Conservation (phyloP, 2,888 invertebrate species). For the Tenthredo livida region DNA sequence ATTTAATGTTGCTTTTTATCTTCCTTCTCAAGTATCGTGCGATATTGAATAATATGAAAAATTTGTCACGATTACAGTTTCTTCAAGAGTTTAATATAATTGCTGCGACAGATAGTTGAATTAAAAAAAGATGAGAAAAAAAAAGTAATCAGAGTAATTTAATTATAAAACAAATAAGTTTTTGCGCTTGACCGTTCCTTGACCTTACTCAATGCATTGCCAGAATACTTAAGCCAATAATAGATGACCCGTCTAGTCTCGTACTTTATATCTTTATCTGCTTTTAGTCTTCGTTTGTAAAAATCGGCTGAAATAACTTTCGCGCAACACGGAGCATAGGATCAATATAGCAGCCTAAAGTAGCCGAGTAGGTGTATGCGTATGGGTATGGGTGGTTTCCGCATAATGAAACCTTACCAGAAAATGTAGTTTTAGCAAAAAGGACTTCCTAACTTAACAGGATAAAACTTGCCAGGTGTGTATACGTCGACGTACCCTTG, state of each 20-base stretch:
- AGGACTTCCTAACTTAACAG: constrained; percentile 1
- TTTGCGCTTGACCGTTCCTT: constrained; percentile 42
- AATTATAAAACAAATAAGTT: constrained; percentile 28
- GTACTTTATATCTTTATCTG: background rate
- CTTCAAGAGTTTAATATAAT: constrained; percentile 52
- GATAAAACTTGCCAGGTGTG: constrained; percentile 17
- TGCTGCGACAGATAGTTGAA: background rate
- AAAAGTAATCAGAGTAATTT: background rate
- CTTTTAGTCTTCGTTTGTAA: background rate
- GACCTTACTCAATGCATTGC: constrained; percentile 43
- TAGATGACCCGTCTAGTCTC: background rate
- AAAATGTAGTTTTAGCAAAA: constrained; percentile 26
- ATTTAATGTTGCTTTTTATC: background rate
- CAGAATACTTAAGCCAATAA: constrained; percentile 30
- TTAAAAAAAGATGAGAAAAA: background rate
- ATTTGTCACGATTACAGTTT: background rate
- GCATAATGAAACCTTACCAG: constrained; percentile 38
- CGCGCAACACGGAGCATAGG: background rate
- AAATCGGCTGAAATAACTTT: constrained; percentile 8
- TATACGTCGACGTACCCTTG: background rate
- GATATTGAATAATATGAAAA: background rate
- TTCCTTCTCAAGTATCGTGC: background rate
- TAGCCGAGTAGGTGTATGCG: background rate
- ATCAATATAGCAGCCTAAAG: too few species aligned
- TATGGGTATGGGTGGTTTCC: background rate